Conservation (phyloP, 1,140 invertebrate genomes). For the Yoshiicerus persimilis region DNA sequence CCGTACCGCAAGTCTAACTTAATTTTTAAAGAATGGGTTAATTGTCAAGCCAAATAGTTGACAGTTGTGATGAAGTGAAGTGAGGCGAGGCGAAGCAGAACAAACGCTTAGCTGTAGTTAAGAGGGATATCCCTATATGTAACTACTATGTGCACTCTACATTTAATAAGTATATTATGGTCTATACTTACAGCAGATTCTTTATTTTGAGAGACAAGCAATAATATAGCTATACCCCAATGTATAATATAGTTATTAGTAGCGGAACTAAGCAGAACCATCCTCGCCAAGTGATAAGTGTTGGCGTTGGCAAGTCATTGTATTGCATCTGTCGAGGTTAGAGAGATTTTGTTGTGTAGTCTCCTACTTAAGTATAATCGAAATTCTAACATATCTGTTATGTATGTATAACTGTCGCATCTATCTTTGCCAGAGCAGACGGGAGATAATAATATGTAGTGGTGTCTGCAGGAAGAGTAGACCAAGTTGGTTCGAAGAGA, state of each 20-base stretch:
- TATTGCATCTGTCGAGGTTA: neutral
- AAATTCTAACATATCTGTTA: neutral
- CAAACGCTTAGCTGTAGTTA: neutral
- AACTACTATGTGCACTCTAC: neutral
- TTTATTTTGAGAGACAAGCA: too few species aligned
- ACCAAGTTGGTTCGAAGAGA: neutral
- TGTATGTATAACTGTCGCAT: neutral
- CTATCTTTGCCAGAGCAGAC: neutral
- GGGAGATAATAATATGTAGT: neutral
- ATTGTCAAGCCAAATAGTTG: slow-evolving; percentile 17
- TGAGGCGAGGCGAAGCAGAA: neutral
- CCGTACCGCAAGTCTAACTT: neutral
- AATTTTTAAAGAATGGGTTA: slow-evolving; percentile 21
- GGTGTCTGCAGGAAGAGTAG: too few species aligned
- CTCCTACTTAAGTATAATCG: too few species aligned
- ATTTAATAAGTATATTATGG: too few species aligned
- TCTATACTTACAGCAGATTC: too few species aligned
- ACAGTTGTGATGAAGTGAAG: slow-evolving; percentile 8
- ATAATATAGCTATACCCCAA: too few species aligned
- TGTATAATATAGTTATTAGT: neutral
- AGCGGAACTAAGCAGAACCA: neutral
- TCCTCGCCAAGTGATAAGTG: neutral
- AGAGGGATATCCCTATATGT: neutral
- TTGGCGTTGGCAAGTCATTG: neutral
- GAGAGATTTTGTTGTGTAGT: neutral